Conservation (phyloP, 2,888 invertebrate genomes). For the Caenorhabditis plicata region DNA sequence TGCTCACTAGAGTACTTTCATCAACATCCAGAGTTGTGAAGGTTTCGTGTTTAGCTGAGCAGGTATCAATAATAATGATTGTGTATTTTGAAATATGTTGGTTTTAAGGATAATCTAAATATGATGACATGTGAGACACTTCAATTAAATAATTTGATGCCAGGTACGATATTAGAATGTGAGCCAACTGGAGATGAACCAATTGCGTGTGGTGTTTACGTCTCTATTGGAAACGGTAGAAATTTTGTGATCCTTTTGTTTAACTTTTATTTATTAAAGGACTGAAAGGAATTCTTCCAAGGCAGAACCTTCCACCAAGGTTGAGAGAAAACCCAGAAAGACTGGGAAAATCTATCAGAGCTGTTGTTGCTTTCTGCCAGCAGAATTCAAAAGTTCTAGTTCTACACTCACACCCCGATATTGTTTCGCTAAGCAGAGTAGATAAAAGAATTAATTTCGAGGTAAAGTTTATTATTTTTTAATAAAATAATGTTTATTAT, state of each 20-base stretch:
- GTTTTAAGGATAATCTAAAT: conserved; percentile 30
- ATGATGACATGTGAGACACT: conserved; percentile 41
- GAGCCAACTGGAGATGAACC: conserved; percentile 51
- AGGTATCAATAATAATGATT: conserved; percentile 6
- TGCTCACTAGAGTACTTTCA: conserved; percentile 46
- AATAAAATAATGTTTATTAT: not conserved
- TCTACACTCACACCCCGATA: conserved; percentile 60
- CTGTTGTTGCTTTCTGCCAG: conserved; percentile 52
- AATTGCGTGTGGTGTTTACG: conserved; percentile 45
- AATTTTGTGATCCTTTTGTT: not conserved
- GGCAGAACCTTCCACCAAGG: conserved; percentile 58
- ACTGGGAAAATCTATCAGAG: conserved; percentile 52
- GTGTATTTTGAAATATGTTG: not conserved
- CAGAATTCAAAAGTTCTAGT: conserved; percentile 57
- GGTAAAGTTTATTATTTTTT: conserved; percentile 28
- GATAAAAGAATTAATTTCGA: conserved; percentile 51
- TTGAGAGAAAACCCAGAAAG: conserved; percentile 48
- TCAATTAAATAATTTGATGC: conserved; percentile 53
- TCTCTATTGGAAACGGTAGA: conserved; percentile 58
- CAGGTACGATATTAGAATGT: conserved; percentile 58
- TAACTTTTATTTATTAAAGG: conserved; percentile 3
- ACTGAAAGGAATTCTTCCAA: conserved; percentile 51
- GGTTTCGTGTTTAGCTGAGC: conserved; percentile 49
- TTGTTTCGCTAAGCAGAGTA: conserved; percentile 54
- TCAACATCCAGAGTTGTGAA: conserved; percentile 43